These are phyloP conservation scores for Itoplectis maculator DNA, from an alignment of 2,888 invertebrate genomes.

Conservation along the genomic window DNA sequence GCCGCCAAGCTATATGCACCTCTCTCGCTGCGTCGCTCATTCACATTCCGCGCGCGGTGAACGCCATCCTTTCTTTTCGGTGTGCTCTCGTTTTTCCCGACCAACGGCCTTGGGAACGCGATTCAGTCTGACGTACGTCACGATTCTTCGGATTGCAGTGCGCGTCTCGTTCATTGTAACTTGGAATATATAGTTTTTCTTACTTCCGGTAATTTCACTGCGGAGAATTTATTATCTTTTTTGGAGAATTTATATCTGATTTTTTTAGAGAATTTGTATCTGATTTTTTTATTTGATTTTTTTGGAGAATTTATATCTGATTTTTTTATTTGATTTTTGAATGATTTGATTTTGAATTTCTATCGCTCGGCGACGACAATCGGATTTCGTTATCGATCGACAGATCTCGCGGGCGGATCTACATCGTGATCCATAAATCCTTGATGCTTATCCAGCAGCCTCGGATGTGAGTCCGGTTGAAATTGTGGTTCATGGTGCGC, in stretches of 20 bases:
- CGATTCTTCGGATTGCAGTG: slow-evolving; percentile 11
- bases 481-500: not conserved
- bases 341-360: too few species aligned
- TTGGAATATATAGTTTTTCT: slow-evolving; percentile 20
- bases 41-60: slow-evolving; percentile 56
- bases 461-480: not conserved
- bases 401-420: slow-evolving; percentile 9
- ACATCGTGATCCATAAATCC: slow-evolving; percentile 24
- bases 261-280: too few species aligned
- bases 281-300: not conserved
- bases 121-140: slow-evolving; percentile 35
- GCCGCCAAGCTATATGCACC: slow-evolving; percentile 31
- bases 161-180: slow-evolving; percentile 19
- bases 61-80: slow-evolving; percentile 16
- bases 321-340: not conserved
- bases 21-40: slow-evolving; percentile 29
- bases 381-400: slow-evolving; percentile 42
- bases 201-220: slow-evolving; percentile 61
- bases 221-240: too few species aligned
- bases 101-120: slow-evolving; percentile 62
- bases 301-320: slow-evolving; percentile 22
- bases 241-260: too few species aligned
- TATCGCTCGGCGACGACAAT: slow-evolving; percentile 26
- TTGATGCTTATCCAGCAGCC: slow-evolving; percentile 23
- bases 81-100: slow-evolving; percentile 45